Base-by-base conservation (phyloP, 1,140 invertebrate genomes). In the Sweltsa coloradensis region DNA sequence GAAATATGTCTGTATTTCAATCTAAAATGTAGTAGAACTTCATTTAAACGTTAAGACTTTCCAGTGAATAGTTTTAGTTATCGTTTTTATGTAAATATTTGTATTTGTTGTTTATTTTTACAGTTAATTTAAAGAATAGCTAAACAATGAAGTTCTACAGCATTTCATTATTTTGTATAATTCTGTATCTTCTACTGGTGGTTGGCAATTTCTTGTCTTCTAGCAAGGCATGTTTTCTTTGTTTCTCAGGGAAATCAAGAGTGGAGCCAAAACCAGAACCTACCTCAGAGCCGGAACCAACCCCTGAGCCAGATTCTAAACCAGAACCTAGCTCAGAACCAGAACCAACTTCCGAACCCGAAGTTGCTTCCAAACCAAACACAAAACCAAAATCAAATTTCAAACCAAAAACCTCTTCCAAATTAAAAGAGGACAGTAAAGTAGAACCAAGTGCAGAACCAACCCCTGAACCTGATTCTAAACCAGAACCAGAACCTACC, bases 151-250 rank as follows among this genome's bases (percentile, higher is more conserved):
- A n/a, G n/a, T n/a, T n/a, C n/a, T n/a, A n/a, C n/a, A n/a, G n/a
- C n/a, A n/a, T n/a, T n/a, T n/a, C n/a, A n/a, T n/a, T n/a, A n/a
- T n/a, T n/a, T n/a, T n/a, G n/a, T n/a, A n/a, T n/a, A n/a, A n/a
- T n/a, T n/a, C n/a, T n/a, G n/a, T n/a, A n/a, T n/a, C n/a, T n/a
- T n/a, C n/a, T n/a, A n/a, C 5, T 43, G 41, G 49, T 50, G 48
- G 13, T 48, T 49, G 66, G 65, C 67, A 64, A 62, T 56, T 65
- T 63, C 59, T 56, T 66, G 60, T 62, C 40, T 34, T 55, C 57
- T 60, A 54, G 67, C 64, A 66, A 63, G 60, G 57, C 51, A 58
- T 67, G 56, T 49, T 57, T 69, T 65, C 65, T 69, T 67, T 68
- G 60, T 66, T 67, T 63, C 63, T 64, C 63, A 69, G 66, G 66